phyloP scores from a whole-genome alignment of 2,113 vertebrate species.

The Pelecanoides urinatrix region DNA sequence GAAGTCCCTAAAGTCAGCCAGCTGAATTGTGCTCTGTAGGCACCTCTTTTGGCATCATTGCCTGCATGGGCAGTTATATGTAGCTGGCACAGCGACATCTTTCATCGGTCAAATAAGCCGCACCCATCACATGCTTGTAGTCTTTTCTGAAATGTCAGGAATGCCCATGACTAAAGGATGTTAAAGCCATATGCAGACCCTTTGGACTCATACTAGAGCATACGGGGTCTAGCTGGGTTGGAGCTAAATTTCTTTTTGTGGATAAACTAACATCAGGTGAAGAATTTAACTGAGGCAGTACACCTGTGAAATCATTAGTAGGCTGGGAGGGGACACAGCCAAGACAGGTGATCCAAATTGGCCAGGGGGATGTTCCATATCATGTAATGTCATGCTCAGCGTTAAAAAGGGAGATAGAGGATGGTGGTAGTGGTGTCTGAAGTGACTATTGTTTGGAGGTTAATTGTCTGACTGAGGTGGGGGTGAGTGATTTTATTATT shows the following conservation, averaged over 20 bases:
- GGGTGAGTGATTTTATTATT: rapidly evolving
- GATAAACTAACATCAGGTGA: neutral
- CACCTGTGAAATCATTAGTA: neutral
- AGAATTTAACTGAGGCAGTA: neutral
- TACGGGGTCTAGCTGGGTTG: neutral
- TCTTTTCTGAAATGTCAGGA: neutral
- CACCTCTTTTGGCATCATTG: neutral
- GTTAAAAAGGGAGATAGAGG: neutral
- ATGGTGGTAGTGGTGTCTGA: neutral
- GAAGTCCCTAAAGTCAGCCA: neutral
- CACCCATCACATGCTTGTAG: neutral
- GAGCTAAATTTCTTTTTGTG: neutral
- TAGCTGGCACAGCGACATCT: neutral
- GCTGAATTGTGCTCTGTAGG: neutral
- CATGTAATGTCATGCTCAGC: neutral
- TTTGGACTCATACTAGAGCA: neutral
- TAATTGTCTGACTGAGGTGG: rapidly evolving
- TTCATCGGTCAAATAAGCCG: neutral
- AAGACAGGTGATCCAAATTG: neutral
- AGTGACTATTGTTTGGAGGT: neutral
- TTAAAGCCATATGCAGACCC: neutral
- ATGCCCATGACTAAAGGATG: neutral
- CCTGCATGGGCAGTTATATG: neutral
- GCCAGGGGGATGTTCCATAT: neutral
- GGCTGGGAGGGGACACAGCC: neutral